Evolutionary conservation across 1,140 invertebrate species (phyloP).

Genomic region (Drosophila equinoxialis): DNA sequence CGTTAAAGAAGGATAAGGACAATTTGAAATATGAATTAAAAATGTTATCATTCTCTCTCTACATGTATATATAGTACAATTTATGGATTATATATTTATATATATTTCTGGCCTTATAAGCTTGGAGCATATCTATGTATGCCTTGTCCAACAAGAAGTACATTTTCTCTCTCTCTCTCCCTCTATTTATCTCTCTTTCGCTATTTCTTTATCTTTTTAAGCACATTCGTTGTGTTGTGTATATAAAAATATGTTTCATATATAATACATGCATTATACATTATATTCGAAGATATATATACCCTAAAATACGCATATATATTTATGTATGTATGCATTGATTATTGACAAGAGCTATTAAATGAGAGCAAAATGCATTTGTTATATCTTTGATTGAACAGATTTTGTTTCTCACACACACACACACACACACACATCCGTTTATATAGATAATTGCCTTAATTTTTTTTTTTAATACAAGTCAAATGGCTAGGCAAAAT

Average conservation of each 20-base stretch:
- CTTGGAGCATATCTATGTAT: neutral
- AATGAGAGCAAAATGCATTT: conserved; percentile 43
- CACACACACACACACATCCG: neutral
- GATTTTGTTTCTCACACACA: neutral
- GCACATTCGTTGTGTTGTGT: conserved; percentile 41
- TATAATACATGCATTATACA: conserved; percentile 45
- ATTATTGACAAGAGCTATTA: conserved; percentile 30
- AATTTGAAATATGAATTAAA: conserved; percentile 2
- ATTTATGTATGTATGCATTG: neutral
- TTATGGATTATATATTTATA: neutral
- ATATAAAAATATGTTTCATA: conserved; percentile 33
- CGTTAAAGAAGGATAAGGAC: neutral
- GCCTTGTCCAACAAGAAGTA: conserved; percentile 6
- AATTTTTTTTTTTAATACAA: neutral
- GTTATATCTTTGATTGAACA: conserved; percentile 4
- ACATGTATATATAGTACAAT: conserved; percentile 1
- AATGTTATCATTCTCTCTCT: neutral
- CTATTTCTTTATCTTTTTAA: conserved; percentile 13
- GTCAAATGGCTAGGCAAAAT: neutral
- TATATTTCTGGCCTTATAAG: conserved; percentile 5
- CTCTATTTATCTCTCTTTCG: conserved; percentile 8
- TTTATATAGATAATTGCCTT: too few species aligned
- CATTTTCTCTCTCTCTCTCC: conserved; percentile 13
- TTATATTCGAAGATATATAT: conserved; percentile 46
- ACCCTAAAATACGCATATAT: conserved; percentile 9